Conservation (phyloP, 2,113 vertebrate genomes). For the Thunnus maccoyii region DNA sequence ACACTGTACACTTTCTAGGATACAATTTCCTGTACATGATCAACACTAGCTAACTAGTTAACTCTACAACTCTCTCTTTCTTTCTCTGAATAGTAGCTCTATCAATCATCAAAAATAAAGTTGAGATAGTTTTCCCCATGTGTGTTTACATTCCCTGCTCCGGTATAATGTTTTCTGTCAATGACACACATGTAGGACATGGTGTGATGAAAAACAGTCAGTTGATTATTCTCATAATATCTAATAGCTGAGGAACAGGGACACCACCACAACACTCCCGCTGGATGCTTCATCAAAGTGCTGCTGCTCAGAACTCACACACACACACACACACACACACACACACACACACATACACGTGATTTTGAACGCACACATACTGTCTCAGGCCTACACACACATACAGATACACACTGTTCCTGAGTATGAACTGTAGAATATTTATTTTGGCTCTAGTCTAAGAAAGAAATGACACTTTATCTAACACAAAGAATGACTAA, state of each 20-base stretch:
- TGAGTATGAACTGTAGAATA: constrained; percentile 77
- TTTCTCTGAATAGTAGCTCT: constrained; percentile 74
- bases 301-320: constrained; percentile 75
- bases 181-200: constrained; percentile 52
- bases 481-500: constrained; percentile 10
- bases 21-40: constrained; percentile 76
- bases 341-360: constrained; percentile 36
- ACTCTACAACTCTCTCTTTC: constrained; percentile 54
- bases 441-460: constrained; percentile 65
- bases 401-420: constrained; percentile 66
- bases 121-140: constrained; percentile 64
- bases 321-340: constrained; percentile 25
- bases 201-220: constrained; percentile 69
- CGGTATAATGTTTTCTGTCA: constrained; percentile 45
- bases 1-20: constrained; percentile 74
- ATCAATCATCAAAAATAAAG: constrained; percentile 79
- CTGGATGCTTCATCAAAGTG: constrained; percentile 76
- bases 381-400: not conserved
- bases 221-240: constrained; percentile 35
- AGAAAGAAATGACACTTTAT: constrained; percentile 42
- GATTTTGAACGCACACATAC: constrained; percentile 6
- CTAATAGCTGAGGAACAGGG: constrained; percentile 51
- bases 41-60: constrained; percentile 58
- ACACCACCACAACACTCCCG: constrained; percentile 37
- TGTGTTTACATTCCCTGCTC: constrained; percentile 77